Conservation (phyloP, 1,140 invertebrate species). For the Brevipalpus yothersi region DNA sequence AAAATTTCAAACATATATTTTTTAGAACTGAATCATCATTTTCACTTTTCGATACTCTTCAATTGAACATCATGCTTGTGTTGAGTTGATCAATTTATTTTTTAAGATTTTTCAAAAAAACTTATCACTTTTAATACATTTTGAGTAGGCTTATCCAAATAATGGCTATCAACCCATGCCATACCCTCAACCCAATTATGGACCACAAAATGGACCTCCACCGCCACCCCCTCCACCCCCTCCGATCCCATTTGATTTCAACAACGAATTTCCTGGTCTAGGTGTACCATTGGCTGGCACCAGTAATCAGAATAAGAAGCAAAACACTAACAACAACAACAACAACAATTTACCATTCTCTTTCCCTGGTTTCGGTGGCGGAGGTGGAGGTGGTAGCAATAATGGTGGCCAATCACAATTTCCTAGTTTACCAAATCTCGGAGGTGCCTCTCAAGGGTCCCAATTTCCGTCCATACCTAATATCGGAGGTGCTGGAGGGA, state of each 20-base stretch:
- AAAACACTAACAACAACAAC: not conserved
- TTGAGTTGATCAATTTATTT: no score
- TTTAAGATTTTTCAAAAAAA: no score
- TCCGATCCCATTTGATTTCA: not conserved
- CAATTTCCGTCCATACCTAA: not conserved
- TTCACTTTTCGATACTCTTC: no score
- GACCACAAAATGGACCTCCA: not conserved
- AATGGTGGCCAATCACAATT: not conserved
- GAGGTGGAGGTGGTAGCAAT: not conserved
- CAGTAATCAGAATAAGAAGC: no score
- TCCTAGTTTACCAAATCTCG: no score
- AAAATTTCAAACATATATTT: no score
- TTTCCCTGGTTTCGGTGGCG: not conserved
- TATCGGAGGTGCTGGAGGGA: not conserved
- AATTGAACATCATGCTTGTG: no score
- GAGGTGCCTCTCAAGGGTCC: not conserved
- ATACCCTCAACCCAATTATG: no score
- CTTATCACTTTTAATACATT: no score
- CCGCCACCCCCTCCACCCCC: not conserved
- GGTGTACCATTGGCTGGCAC: not conserved
- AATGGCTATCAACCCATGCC: no score
- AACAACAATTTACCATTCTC: not conserved
- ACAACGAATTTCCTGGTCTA: not conserved
- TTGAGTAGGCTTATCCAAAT: no score
- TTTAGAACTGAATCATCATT: no score